A percentile compares a stretch with the other conserved stretches of the same genome.
Conservation (phyloP, 2,797 vertebrate genomes). For the Morelia viridis region DNA sequence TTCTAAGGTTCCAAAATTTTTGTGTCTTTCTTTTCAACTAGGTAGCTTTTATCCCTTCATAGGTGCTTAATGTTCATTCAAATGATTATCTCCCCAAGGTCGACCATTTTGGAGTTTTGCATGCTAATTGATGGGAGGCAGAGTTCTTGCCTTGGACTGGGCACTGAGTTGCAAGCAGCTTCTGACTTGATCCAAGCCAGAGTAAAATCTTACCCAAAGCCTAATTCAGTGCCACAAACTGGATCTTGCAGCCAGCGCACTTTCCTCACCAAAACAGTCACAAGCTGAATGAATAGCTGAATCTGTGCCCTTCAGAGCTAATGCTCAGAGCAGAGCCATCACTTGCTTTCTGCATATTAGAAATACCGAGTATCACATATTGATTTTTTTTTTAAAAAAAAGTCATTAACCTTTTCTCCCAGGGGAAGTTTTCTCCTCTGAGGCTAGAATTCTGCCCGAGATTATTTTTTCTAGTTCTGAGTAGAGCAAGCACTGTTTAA, state of each 20-base stretch:
- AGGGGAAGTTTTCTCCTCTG: neutral
- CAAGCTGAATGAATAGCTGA: fast-evolving
- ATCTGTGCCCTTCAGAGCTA: neutral
- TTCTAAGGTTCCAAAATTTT: neutral
- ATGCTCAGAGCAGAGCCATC: fast-evolving
- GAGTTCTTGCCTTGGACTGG: neutral
- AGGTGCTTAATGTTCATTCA: neutral
- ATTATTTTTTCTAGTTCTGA: neutral
- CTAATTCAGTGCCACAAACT: neutral
- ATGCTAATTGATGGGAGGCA: neutral
- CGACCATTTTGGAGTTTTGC: neutral
- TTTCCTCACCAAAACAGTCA: neutral
- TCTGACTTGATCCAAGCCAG: neutral
- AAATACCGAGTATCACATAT: neutral
- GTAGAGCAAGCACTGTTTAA: neutral
- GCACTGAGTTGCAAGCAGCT: no score
- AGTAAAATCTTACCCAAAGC: neutral
- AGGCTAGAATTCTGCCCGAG: neutral
- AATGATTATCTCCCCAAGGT: neutral
- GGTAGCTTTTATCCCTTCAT: neutral
- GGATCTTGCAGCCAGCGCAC: neutral
- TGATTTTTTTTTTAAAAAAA: neutral
- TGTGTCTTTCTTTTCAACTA: neutral
- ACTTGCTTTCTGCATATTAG: neutral
- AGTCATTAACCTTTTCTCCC: neutral